Evolutionary conservation across 1,140 invertebrate genomes (phyloP), one percentile per base, ranked within the genome.

Genomic region (Mesaphorura yosii): DNA sequence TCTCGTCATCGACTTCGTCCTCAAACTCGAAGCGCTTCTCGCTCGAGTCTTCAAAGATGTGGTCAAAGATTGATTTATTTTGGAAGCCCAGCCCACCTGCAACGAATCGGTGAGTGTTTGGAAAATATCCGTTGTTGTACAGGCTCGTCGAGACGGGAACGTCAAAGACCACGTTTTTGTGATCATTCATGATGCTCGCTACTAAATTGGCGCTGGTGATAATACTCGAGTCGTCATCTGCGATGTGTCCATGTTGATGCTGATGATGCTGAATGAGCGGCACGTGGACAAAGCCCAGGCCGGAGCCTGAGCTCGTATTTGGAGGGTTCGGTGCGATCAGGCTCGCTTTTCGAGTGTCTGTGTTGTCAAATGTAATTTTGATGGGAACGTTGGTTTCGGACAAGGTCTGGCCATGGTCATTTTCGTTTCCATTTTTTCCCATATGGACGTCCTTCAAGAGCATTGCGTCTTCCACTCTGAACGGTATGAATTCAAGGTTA

Each of bases 401-500:
- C 40, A 26, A 10, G 12, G 19, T 14, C 7, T 2, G 23, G 3
- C 25, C 1, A 3, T 41, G 4, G 10, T 37, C 53, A 56, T 56
- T 52, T 0, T 0, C 3, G n/a, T 49, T 17, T 10, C 17, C 23
- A 19, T 25, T 44, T 12, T 51, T 25, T 42, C n/a, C 6, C 7
- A 44, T 6, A 5, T 29, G 22, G 17, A 38, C 20, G 46, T 19
- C n/a, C n/a, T n/a, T n/a, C n/a, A 4, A 17, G 12, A 42, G 15
- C 10, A 62, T 14, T 1, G 56, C 59, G 46, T 62, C 59, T 48
- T 62, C 59, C 1, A 55, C 53, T 41, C 52, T 51, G 47, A 62
- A 62, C 3, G 59, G 51, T 42, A 62, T 62, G 28, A 62, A 62
- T 14, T 58, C 34, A 26, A 62, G 41, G 19, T 49, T 46, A 6